Conservation (phyloP, 2,113 vertebrate genomes). For the Neogobius melanostomus region DNA sequence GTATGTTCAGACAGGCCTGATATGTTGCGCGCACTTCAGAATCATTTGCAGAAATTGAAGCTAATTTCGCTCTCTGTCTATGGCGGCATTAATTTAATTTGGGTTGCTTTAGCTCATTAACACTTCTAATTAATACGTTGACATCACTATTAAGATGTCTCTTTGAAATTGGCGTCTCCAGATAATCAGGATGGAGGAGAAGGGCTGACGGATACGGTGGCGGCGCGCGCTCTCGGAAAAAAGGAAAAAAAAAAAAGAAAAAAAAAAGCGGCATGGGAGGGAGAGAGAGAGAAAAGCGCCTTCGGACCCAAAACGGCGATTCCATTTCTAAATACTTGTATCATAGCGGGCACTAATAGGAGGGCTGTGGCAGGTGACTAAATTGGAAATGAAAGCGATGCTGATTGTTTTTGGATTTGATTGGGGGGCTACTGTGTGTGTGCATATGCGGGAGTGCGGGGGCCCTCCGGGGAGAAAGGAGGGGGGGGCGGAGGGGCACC, state of each 20-base stretch:
- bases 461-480: conserved; percentile 59
- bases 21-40: conserved; percentile 99
- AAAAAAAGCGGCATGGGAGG: conserved; percentile 69
- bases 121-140: conserved; percentile 99
- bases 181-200: conserved; percentile 98
- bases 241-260: no score
- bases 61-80: conserved; percentile 99
- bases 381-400: conserved; percentile 81
- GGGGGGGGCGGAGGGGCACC: conserved; percentile 72
- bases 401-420: conserved; percentile 82
- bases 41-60: conserved; percentile 99
- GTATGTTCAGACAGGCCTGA: conserved; percentile 92
- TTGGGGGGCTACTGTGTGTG: conserved; percentile 52
- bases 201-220: conserved; percentile 87
- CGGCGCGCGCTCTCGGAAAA: no score
- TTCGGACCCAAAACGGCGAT: conserved; percentile 70
- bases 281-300: conserved; percentile 41
- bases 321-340: conserved; percentile 72
- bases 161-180: conserved; percentile 99
- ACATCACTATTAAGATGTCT: conserved; percentile 99
- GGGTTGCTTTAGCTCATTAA: conserved; percentile 99
- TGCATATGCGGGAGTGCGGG: conserved; percentile 24
- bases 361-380: conserved; percentile 74
- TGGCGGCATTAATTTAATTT: conserved; percentile 99
- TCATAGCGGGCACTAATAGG: conserved; percentile 78